A percentile compares a stretch with the other conserved stretches of the same genome.
These are phyloP conservation scores for Lampropteryx suffumata DNA, from an alignment of 2,888 invertebrate genomes.

Conservation along the genomic window DNA sequence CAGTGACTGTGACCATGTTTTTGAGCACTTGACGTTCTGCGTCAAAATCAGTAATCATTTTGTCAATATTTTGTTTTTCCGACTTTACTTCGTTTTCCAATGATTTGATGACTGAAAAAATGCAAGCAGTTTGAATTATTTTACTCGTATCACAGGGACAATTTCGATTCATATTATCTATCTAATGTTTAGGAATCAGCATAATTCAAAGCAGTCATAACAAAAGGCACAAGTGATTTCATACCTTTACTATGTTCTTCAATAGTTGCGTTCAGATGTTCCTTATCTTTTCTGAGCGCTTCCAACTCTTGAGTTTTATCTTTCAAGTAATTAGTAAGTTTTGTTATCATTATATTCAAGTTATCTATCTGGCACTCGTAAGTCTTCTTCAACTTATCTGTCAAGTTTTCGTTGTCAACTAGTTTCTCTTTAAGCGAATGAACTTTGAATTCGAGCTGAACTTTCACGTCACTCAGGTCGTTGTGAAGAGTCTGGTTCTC, in stretches of 20 bases:
- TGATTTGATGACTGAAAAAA: conserved; percentile 23
- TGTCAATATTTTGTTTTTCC: conserved; percentile 53
- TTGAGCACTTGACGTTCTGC: conserved; percentile 58
- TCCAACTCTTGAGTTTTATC: conserved; percentile 60
- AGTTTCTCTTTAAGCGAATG: conserved; percentile 63
- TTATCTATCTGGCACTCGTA: conserved; percentile 65
- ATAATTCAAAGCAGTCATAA: too few relatives aligned
- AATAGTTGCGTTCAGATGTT: conserved; percentile 43
- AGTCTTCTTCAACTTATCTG: conserved; percentile 58
- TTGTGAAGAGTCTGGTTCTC: conserved; percentile 54
- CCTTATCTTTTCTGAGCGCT: conserved; percentile 50
- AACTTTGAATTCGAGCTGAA: conserved; percentile 60
- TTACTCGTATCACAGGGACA: not conserved
- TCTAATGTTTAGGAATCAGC: too few relatives aligned
- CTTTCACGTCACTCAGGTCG: conserved; percentile 55
- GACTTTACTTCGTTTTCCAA: conserved; percentile 54
- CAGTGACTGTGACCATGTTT: conserved; percentile 64
- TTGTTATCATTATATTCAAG: conserved; percentile 59
- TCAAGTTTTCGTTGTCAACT: conserved; percentile 56
- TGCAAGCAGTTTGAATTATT: not conserved
- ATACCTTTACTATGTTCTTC: conserved; percentile 53
- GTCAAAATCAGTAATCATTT: conserved; percentile 57
- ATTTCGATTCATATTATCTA: too few relatives aligned
- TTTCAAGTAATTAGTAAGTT: conserved; percentile 58
- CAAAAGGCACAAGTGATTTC: too few relatives aligned